Conservation (phyloP, 2,888 invertebrate species). For the Strigamia transsilvanica region DNA sequence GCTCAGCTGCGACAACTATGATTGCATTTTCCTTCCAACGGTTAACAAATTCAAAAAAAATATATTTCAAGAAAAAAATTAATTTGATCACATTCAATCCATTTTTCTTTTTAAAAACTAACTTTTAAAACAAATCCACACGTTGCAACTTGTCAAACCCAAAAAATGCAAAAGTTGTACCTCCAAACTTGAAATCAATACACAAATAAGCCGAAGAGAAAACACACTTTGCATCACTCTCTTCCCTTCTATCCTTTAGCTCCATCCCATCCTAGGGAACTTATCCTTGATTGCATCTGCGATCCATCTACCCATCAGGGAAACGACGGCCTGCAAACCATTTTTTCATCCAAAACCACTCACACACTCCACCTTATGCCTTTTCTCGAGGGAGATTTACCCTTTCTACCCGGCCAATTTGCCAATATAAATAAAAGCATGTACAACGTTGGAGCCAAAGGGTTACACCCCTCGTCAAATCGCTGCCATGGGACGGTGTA, state of each 20-base stretch:
- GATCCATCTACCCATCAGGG: conserved; percentile 42
- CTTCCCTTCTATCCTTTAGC: conserved; percentile 11
- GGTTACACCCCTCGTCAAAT: conserved; percentile 36
- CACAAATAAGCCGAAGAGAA: conserved; percentile 23
- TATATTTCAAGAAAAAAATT: neutral
- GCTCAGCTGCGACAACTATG: conserved; percentile 36
- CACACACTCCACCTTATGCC: conserved; percentile 27
- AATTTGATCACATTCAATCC: conserved; percentile 6
- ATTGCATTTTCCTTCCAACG: conserved; percentile 22
- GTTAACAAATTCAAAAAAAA: neutral
- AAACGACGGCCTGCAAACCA: conserved; percentile 26
- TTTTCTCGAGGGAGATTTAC: conserved; percentile 39
- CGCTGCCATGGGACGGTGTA: conserved; percentile 27
- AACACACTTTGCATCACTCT: conserved; percentile 23
- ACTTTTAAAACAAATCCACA: neutral
- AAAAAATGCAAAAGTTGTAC: conserved; percentile 1
- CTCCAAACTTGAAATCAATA: conserved; percentile 23
- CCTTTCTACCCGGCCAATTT: conserved; percentile 32
- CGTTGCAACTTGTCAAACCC: neutral
- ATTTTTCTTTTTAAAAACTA: neutral
- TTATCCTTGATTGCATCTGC: conserved; percentile 41
- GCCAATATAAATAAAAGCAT: conserved; percentile 31
- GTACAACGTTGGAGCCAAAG: conserved; percentile 22
- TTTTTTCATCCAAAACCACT: conserved; percentile 44
- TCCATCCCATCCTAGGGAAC: neutral